phyloP scores from a whole-genome alignment of 2,113 vertebrate genomes.

The Perca schrenkii region DNA sequence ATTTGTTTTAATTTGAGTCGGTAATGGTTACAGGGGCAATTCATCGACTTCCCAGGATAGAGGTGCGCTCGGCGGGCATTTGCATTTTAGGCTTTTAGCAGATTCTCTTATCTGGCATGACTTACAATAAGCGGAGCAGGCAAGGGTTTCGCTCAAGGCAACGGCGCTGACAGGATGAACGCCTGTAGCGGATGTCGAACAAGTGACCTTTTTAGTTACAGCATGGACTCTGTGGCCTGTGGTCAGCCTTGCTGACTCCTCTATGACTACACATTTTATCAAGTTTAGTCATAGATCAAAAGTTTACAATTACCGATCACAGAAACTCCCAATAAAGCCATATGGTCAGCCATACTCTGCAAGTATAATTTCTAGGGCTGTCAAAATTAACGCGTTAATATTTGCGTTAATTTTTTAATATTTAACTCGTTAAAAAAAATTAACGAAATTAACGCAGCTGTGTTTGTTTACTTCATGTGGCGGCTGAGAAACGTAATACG shows the following conservation, averaged over 20 bases:
- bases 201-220: conserved; percentile 14
- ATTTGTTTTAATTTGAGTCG: conserved; percentile 57
- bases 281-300: not conserved
- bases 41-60: conserved; percentile 45
- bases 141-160: conserved; percentile 15
- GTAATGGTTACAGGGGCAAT: conserved; percentile 40
- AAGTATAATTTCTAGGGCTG: too few species aligned
- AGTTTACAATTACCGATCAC: not conserved
- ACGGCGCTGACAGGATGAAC: conserved; percentile 12
- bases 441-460: too few species aligned
- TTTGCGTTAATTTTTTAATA: too few species aligned
- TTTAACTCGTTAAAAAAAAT: too few species aligned
- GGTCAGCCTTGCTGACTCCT: not conserved
- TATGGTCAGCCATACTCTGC: too few species aligned
- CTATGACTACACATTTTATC: not conserved
- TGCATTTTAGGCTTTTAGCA: conserved; percentile 63
- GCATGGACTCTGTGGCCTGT: not conserved
- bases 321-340: not conserved
- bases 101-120: conserved; percentile 31
- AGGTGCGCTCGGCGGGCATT: conserved; percentile 42
- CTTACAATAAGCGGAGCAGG: conserved; percentile 28
- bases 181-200: conserved; percentile 17
- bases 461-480: too few species aligned
- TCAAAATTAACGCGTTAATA: too few species aligned
- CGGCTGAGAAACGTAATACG: too few species aligned